Base-by-base conservation (phyloP, 1,140 invertebrate genomes). In the Laupala kohalensis region DNA sequence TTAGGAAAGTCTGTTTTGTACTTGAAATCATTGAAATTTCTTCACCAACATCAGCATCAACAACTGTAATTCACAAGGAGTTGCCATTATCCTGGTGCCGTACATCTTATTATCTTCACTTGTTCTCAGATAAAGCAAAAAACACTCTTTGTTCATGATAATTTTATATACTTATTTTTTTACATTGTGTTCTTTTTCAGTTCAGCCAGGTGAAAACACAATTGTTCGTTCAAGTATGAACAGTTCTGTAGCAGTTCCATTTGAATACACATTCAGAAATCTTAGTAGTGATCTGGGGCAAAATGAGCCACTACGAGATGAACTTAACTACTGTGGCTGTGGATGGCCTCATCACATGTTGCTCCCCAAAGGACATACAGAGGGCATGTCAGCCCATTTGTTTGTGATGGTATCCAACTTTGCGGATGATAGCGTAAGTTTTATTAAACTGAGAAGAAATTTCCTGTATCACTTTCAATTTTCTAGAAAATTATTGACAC, bases 341-440 rank as follows among this genome's bases (percentile, higher is more conserved):
- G 92, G 92, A 65, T 94, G 92, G 92, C 93, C 93, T 1, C 87
- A 93, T 66, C 91, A 95, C 77, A 87, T 94, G 88, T 83, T 95
- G 1, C 78, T 93, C 26, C 89, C 92, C 0, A 90, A 89, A 79
- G 93, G 93, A 26, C 86, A 79, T 4, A 78, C 83, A 3, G 83
- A 85, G 71, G 92, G 92, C 24, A 87, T 86, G 77, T 79, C 81
- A 0, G 87, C 88, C 77, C 86, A 91, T 70, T 78, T 94, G 4
- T 94, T 93, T 78, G 87, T 89, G 63, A 94, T 94, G 90, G 82
- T 93, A 19, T 90, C 92, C 27, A 87, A 94, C 80, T 90, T 87
- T 77, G 81, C 83, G 15, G 84, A 86, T 6, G 91, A 94, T 76
- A 83, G 80, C 78, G 79, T 78, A 64, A 73, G 64, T 6, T n/a